These are phyloP conservation scores for Cinclus mexicanus DNA, from an alignment of 2,113 vertebrate species.

Conservation along the genomic window DNA sequence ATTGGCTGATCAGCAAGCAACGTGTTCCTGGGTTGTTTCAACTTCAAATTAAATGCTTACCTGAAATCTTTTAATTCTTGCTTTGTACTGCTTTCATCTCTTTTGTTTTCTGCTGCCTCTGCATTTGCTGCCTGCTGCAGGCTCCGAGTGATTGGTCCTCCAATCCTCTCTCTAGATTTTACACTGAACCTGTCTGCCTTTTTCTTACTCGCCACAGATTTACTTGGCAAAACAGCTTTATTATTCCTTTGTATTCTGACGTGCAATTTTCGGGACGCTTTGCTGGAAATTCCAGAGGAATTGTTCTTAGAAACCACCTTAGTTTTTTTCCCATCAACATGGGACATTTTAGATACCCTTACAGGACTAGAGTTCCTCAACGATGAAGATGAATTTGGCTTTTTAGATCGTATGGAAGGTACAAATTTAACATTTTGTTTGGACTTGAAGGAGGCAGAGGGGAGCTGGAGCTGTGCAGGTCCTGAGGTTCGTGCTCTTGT, in stretches of 20 bases:
- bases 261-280: constrained; percentile 79
- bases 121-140: constrained; percentile 80
- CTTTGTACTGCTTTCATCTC: constrained; percentile 77
- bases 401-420: constrained; percentile 73
- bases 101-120: constrained; percentile 78
- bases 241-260: constrained; percentile 79
- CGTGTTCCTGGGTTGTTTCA: background rate
- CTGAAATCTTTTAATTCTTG: constrained; percentile 85
- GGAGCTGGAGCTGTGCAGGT: constrained; percentile 62
- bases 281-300: constrained; percentile 76
- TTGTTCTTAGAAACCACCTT: constrained; percentile 69
- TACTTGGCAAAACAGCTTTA: constrained; percentile 78
- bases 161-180: constrained; percentile 77
- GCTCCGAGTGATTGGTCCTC: constrained; percentile 78
- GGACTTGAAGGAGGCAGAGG: constrained; percentile 71
- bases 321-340: constrained; percentile 76
- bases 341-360: constrained; percentile 78
- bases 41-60: constrained; percentile 65
- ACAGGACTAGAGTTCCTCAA: constrained; percentile 80
- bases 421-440: constrained; percentile 77
- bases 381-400: constrained; percentile 70
- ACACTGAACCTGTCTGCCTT: constrained; percentile 75
- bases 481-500: constrained; percentile 81
- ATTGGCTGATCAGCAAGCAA: background rate
- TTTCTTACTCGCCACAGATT: constrained; percentile 76